Evolutionary conservation across 2,888 invertebrate genomes (phyloP).

Genomic region (Acanthococcus lagerstroemiae): DNA sequence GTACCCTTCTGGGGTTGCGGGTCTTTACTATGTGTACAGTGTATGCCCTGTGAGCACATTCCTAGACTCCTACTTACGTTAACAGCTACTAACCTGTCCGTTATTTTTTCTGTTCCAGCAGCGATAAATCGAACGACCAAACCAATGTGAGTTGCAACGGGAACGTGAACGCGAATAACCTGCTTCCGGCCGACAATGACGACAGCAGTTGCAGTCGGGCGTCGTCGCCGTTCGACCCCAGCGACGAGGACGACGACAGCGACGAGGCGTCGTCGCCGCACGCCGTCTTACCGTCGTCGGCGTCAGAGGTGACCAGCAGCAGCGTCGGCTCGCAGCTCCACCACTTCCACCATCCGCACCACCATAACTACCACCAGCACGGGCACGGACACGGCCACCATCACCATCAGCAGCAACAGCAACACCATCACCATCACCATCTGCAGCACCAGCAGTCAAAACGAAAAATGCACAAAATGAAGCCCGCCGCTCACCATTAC

Average conservation of each 20-base stretch:
- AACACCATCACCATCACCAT: background rate
- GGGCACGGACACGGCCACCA: background rate
- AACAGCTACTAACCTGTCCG: background rate
- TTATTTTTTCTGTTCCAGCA: conserved; percentile 1
- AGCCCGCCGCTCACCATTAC: conserved; percentile 17
- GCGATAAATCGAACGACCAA: conserved; percentile 17
- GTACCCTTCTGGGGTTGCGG: no score
- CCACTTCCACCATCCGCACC: background rate
- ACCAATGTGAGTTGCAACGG: conserved; percentile 22
- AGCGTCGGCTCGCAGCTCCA: conserved; percentile 3
- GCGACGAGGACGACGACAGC: conserved; percentile 29
- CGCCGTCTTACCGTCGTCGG: background rate
- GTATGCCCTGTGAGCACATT: no score
- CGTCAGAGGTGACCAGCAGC: background rate
- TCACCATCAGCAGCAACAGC: conserved; percentile 7
- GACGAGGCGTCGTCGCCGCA: conserved; percentile 17
- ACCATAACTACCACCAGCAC: conserved; percentile 10
- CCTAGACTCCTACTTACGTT: background rate
- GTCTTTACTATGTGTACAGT: no score
- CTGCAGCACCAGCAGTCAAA: background rate
- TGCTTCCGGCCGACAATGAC: conserved; percentile 23
- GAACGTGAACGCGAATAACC: conserved; percentile 10
- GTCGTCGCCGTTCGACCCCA: conserved; percentile 28
- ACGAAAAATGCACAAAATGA: conserved; percentile 21
- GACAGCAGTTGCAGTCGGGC: conserved; percentile 25